Base-by-base conservation (phyloP, 2,797 vertebrate genomes). In the Aphelocoma californica region DNA sequence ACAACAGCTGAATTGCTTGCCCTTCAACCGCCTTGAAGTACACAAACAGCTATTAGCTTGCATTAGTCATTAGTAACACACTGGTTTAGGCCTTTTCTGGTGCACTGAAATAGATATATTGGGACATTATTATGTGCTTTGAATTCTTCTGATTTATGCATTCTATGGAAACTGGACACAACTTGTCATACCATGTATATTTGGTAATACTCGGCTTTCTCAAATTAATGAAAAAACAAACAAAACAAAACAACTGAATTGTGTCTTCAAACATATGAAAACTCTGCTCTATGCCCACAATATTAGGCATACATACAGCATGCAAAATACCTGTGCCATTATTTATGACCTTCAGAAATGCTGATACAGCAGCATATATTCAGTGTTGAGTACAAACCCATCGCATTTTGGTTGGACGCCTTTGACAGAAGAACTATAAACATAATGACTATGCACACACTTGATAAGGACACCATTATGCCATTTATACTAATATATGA, bases 1-100 rank as follows among this genome's bases (percentile, higher is more conserved):
- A 79, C 31, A 86, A 54, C 51, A 57, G 66, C 34, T 40, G 54
- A 92, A 79, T 79, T 91, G 53, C 34, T 92, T 91, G 66, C 70
- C 90, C 91, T 95, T 96, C 85, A 90, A 90, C 26, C 32, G 75
- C 91, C 77, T 90, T 93, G 77, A 91, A 86, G 51, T 58, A 53
- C 34, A 90, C 70, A 91, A 93, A 53, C 36, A 95, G 34, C 36
- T 77, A 66, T 86, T 84, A 88, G 34, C 18, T 57, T 90, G 40
- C 9, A 6, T 90, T 94, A 96, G 93, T 91, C 85, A 90, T 86
- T 93, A 90, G 87, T 40, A 88, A 21, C 56, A 79, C 73, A 67
- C 32, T 0, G 0, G 60, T 84, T 88, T 69, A 78, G 62, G 26
- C 15, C 19, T 88, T 91, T 66, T 79, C 62, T 78, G 70, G 36